phyloP scores from a whole-genome alignment of 1,140 invertebrate genomes.

The Macrostomum lignano region DNA sequence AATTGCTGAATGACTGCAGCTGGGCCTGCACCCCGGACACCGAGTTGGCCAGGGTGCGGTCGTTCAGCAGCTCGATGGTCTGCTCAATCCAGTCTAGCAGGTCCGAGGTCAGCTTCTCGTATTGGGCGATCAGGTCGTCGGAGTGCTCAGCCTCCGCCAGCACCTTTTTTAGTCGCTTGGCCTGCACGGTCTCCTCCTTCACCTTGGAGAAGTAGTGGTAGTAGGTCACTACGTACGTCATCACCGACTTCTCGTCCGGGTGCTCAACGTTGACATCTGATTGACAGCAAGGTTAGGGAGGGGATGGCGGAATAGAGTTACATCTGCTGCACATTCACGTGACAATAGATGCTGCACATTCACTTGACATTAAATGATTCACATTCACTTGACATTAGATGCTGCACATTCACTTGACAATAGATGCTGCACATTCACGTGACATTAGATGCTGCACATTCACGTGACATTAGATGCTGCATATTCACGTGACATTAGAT shows the following conservation, averaged over 20 bases:
- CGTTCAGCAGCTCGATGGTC: conserved; percentile 65
- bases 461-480: too few species aligned
- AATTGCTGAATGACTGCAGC: conserved; percentile 74
- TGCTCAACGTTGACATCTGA: conserved; percentile 92
- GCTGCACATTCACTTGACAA: too few species aligned
- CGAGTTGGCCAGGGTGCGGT: conserved; percentile 79
- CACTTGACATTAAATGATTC: too few species aligned
- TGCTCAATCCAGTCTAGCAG: conserved; percentile 80
- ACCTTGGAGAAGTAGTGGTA: conserved; percentile 99
- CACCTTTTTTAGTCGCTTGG: conserved; percentile 70
- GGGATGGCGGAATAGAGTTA: too few species aligned
- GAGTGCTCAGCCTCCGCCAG: conserved; percentile 91
- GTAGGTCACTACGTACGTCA: conserved; percentile 96
- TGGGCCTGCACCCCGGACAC: conserved; percentile 77
- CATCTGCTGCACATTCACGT: too few species aligned
- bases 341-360: too few species aligned
- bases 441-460: too few species aligned
- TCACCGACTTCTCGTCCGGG: conserved; percentile 97
- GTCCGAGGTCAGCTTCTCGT: conserved; percentile 78
- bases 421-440: too few species aligned
- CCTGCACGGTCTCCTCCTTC: conserved; percentile 94
- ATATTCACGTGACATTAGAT: too few species aligned
- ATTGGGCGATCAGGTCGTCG: conserved; percentile 70
- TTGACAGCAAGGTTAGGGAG: too few species aligned
- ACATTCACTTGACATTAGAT: too few species aligned